These are phyloP conservation scores for Pomatostomus ruficeps DNA, from an alignment of 2,113 vertebrate species.

Conservation along the genomic window DNA sequence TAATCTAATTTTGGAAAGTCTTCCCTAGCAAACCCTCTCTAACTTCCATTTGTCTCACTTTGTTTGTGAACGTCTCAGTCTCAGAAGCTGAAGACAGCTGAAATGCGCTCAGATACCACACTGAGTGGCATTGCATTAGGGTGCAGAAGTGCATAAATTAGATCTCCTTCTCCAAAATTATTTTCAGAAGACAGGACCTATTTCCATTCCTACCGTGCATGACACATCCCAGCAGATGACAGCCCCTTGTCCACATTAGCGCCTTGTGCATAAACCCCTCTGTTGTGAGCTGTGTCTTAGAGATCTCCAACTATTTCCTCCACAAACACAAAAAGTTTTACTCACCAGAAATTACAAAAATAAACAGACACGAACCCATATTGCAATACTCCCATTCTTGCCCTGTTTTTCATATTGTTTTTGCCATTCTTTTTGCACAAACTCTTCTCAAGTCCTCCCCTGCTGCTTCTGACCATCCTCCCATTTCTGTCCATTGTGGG, in stretches of 20 bases:
- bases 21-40: neutral
- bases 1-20: conserved; percentile 23
- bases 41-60: conserved; percentile 15
- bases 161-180: neutral
- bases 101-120: neutral
- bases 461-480: accelerated
- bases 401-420: neutral
- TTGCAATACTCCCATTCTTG: neutral
- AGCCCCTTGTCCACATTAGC: neutral
- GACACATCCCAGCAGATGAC: neutral
- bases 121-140: neutral
- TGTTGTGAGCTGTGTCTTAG: neutral
- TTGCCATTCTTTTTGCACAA: neutral
- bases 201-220: neutral
- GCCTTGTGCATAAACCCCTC: neutral
- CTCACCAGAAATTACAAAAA: neutral
- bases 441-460: neutral
- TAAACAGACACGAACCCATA: neutral
- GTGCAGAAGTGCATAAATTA: neutral
- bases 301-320: neutral
- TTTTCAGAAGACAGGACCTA: neutral
- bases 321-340: neutral
- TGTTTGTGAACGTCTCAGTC: neutral
- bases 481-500: neutral
- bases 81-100: neutral